Evolutionary conservation across 1,140 invertebrate genomes (phyloP).

Genomic region (Chironomus striatipennis): DNA sequence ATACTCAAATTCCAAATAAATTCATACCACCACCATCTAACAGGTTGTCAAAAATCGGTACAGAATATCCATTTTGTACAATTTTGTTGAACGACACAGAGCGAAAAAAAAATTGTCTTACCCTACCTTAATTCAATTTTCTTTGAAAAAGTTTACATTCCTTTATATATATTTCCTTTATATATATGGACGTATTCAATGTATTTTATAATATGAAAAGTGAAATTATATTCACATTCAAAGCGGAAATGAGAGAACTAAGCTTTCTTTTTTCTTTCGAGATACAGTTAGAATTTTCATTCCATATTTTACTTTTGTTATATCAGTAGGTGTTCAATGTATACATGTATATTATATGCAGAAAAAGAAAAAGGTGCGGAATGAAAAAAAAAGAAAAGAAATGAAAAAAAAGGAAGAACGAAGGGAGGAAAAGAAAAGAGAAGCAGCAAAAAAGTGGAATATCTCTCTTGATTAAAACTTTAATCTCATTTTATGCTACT

Average conservation of each 20-base stretch:
- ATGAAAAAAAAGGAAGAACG: background rate
- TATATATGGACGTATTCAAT: too few relatives aligned
- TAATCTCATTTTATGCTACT: background rate
- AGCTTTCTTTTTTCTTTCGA: background rate
- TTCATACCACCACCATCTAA: too few relatives aligned
- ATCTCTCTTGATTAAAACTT: constrained; percentile 11
- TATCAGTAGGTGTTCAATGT: background rate
- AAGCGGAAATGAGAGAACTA: constrained; percentile 1
- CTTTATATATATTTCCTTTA: too few relatives aligned
- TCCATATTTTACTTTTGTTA: background rate
- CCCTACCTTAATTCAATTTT: too few relatives aligned
- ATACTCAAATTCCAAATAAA: too few relatives aligned
- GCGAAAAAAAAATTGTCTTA: too few relatives aligned
- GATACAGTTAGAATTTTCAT: constrained; percentile 5
- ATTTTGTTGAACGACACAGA: too few relatives aligned
- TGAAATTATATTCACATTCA: background rate
- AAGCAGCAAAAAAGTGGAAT: background rate
- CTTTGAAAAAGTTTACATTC: too few relatives aligned
- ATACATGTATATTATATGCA: background rate
- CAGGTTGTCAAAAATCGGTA: too few relatives aligned
- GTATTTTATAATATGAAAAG: too few relatives aligned
- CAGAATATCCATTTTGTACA: too few relatives aligned
- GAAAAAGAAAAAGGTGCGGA: background rate
- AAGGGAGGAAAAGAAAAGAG: background rate
- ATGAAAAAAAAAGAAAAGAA: background rate